Percentiles rank a stretch among this genome's conserved stretches.
phyloP scores from a whole-genome alignment of 53 echinoderm and acorn worm genomes.

The Astropecten irregularis region DNA sequence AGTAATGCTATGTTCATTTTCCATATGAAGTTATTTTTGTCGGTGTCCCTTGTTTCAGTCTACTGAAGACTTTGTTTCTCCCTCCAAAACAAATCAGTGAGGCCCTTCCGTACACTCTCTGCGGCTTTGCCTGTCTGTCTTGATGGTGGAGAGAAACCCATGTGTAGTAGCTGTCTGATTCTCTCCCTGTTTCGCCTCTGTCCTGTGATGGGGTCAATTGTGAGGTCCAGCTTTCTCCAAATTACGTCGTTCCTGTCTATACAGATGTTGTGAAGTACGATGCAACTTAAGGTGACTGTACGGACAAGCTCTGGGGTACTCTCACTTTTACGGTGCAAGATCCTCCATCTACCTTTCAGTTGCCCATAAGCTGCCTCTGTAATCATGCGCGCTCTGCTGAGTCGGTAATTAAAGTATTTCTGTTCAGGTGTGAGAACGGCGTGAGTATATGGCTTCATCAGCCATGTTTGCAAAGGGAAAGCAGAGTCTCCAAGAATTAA shows the following conservation, averaged over 20 bases:
- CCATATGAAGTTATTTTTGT: too few relatives aligned
- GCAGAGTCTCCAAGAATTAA: neutral
- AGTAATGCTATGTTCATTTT: too few relatives aligned
- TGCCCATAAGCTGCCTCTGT: neutral
- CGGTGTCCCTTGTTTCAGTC: too few relatives aligned
- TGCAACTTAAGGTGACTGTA: neutral
- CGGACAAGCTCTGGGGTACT: neutral
- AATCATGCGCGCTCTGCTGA: neutral
- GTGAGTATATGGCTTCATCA: neutral
- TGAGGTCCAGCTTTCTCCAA: too few relatives aligned
- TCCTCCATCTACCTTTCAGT: constrained; percentile 7
- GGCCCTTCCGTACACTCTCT: too few relatives aligned
- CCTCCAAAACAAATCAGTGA: too few relatives aligned
- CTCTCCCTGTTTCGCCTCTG: too few relatives aligned
- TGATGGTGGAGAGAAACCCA: too few relatives aligned
- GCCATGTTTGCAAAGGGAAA: neutral
- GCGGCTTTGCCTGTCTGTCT: too few relatives aligned
- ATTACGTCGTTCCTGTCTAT: neutral
- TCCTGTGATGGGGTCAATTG: too few relatives aligned
- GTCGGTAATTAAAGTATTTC: neutral
- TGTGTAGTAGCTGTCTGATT: too few relatives aligned
- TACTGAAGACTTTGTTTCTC: too few relatives aligned
- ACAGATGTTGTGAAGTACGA: constrained; percentile 1
- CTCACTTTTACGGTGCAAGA: neutral
- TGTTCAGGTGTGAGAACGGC: neutral